A percentile compares a stretch with the other conserved stretches of the same genome.
Conservation (phyloP, 2,888 invertebrate genomes). For the Ichneumon xanthorius region DNA sequence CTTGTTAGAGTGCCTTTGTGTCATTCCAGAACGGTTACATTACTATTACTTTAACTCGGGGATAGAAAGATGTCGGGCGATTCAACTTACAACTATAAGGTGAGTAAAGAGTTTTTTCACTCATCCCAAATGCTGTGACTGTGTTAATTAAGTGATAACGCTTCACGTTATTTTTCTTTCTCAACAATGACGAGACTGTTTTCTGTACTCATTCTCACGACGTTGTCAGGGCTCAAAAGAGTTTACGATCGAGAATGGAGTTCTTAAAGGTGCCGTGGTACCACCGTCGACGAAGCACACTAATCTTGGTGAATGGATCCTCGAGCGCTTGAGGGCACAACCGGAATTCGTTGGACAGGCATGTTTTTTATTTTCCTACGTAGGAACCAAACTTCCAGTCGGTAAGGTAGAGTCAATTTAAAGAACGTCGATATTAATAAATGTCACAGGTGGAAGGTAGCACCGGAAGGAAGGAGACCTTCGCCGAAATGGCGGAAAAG, state of each 20-base stretch:
- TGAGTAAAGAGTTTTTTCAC: not conserved
- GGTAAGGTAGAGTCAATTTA: too few species aligned
- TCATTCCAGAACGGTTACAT: too few species aligned
- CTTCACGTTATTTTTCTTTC: not conserved
- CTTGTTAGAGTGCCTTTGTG: too few species aligned
- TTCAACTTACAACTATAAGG: constrained; percentile 1
- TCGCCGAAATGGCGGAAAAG: constrained; percentile 72
- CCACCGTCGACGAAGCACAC: constrained; percentile 31
- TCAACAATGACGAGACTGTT: not conserved
- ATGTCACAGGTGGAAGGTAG: constrained; percentile 72
- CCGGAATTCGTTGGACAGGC: constrained; percentile 72
- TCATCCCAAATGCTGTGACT: not conserved
- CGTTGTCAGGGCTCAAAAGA: not conserved
- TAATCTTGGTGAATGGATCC: constrained; percentile 68
- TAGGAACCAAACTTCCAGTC: too few species aligned
- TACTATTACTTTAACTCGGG: too few species aligned
- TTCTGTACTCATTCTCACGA: not conserved
- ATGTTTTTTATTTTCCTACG: constrained; percentile 34
- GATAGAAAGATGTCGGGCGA: not conserved
- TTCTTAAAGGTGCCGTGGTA: constrained; percentile 66
- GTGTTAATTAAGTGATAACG: not conserved
- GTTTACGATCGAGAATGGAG: constrained; percentile 69
- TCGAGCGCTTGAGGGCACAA: constrained; percentile 67
- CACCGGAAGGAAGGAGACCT: constrained; percentile 73
- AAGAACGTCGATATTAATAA: not conserved